Percentiles rank a stretch among this genome's conserved stretches.
Conservation (phyloP, 2,888 invertebrate genomes). For the Erynnis tages region DNA sequence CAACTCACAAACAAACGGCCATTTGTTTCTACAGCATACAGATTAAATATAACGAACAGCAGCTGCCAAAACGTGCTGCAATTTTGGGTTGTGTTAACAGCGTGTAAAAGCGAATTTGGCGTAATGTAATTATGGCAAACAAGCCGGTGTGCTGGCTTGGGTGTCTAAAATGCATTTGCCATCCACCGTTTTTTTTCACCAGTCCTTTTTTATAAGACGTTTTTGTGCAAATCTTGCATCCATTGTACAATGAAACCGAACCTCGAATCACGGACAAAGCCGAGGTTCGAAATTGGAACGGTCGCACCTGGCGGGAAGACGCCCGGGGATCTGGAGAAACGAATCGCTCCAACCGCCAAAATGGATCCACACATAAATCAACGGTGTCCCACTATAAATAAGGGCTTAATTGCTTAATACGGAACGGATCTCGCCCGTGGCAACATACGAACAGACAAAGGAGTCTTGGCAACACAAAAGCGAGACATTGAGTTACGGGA, state of each 20-base stretch:
- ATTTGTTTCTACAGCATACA: conserved; percentile 31
- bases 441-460: conserved; percentile 56
- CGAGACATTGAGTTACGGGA: conserved; percentile 76
- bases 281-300: conserved; percentile 53
- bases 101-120: conserved; percentile 35
- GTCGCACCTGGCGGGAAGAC: conserved; percentile 69
- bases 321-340: conserved; percentile 55
- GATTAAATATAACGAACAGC: conserved; percentile 31
- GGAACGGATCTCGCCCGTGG: conserved; percentile 45
- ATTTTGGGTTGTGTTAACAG: conserved; percentile 29
- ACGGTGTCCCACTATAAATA: conserved; percentile 61
- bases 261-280: conserved; percentile 51
- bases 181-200: conserved; percentile 56
- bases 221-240: conserved; percentile 78
- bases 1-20: conserved; percentile 36
- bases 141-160: conserved; percentile 38
- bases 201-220: conserved; percentile 60
- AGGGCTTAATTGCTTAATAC: conserved; percentile 63
- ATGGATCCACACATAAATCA: conserved; percentile 56
- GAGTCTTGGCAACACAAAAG: conserved; percentile 53
- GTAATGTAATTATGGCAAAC: conserved; percentile 33
- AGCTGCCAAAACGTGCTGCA: conserved; percentile 31
- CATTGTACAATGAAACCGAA: conserved; percentile 70
- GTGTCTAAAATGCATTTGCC: conserved; percentile 44
- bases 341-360: conserved; percentile 49